A percentile compares a stretch with the other conserved stretches of the same genome.
Evolutionary conservation across 2,797 vertebrate species (phyloP).

Genomic region (Gymnothorax javanicus): DNA sequence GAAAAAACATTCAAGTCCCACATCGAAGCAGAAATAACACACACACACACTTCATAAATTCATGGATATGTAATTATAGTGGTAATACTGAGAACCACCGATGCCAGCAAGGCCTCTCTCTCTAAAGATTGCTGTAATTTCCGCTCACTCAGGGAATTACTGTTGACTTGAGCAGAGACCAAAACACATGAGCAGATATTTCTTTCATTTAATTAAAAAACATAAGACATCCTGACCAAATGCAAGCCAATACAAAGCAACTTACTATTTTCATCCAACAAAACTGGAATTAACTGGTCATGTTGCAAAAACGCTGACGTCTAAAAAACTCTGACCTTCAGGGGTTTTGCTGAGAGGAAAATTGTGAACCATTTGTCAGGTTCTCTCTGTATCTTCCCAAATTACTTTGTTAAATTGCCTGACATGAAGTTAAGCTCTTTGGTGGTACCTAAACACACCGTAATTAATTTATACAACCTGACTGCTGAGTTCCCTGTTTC

Average conservation of each 20-base stretch:
- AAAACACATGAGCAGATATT: slow-evolving; percentile 59
- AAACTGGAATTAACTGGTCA: slow-evolving; percentile 36
- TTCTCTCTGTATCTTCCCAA: slow-evolving; percentile 37
- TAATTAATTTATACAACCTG: slow-evolving; percentile 73
- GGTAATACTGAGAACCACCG: slow-evolving; percentile 52
- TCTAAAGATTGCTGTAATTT: slow-evolving; percentile 54
- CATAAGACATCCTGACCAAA: slow-evolving; percentile 46
- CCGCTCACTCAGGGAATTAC: slow-evolving; percentile 47
- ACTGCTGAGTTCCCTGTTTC: slow-evolving; percentile 54
- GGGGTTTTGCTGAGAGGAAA: slow-evolving; percentile 49
- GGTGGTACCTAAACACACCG: slow-evolving; percentile 75
- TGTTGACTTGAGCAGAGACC: slow-evolving; percentile 54
- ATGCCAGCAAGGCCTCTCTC: slow-evolving; percentile 38
- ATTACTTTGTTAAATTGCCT: slow-evolving; percentile 56
- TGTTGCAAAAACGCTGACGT: slow-evolving; percentile 30
- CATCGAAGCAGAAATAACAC: slow-evolving; percentile 57
- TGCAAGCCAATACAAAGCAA: slow-evolving; percentile 34
- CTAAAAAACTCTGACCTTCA: slow-evolving; percentile 49
- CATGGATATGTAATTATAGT: slow-evolving; percentile 66
- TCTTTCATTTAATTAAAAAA: slow-evolving; percentile 63
- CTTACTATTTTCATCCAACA: slow-evolving; percentile 31
- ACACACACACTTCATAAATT: slow-evolving; percentile 68
- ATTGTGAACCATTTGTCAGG: slow-evolving; percentile 39
- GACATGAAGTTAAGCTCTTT: slow-evolving; percentile 64
- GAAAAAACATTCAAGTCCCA: slow-evolving; percentile 61